Percentiles rank a stretch among this genome's conserved stretches.
Conservation (phyloP, 2,113 vertebrate genomes). For the Emydocephalus ijimae region DNA sequence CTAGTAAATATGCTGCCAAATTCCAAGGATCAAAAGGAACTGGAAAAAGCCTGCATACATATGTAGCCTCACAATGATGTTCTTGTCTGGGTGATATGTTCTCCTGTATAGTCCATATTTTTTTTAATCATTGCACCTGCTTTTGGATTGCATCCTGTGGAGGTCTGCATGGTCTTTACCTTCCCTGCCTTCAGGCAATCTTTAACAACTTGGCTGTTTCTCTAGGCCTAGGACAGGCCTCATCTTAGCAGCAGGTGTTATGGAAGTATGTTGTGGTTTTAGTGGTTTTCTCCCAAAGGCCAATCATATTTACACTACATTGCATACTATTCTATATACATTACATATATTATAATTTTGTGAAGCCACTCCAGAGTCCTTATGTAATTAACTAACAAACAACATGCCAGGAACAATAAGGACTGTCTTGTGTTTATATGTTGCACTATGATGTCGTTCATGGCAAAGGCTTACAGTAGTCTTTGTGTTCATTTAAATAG, state of each 20-base stretch:
- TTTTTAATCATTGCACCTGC: neutral
- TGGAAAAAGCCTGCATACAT: neutral
- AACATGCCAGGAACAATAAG: neutral
- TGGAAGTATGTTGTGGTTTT: neutral
- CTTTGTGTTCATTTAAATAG: neutral
- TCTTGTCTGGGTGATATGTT: neutral
- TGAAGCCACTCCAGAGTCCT: neutral
- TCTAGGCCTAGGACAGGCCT: neutral
- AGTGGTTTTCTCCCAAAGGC: neutral
- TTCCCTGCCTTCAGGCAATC: neutral
- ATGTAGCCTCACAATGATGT: neutral
- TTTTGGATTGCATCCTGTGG: neutral
- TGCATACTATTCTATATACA: neutral
- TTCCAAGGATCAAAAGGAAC: constrained; percentile 6
- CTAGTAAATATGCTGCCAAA: constrained; percentile 16
- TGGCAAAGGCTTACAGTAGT: neutral
- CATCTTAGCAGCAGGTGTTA: neutral
- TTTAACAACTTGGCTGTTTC: neutral
- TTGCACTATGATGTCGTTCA: neutral
- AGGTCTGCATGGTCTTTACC: neutral
- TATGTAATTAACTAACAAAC: neutral
- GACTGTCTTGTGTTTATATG: neutral
- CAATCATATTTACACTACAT: neutral
- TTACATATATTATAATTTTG: neutral
- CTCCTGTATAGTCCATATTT: neutral